Percentiles rank a stretch among this genome's conserved stretches.
Evolutionary conservation across 2,113 vertebrate genomes (phyloP).

Genomic region (Pontoporia blainvillei): DNA sequence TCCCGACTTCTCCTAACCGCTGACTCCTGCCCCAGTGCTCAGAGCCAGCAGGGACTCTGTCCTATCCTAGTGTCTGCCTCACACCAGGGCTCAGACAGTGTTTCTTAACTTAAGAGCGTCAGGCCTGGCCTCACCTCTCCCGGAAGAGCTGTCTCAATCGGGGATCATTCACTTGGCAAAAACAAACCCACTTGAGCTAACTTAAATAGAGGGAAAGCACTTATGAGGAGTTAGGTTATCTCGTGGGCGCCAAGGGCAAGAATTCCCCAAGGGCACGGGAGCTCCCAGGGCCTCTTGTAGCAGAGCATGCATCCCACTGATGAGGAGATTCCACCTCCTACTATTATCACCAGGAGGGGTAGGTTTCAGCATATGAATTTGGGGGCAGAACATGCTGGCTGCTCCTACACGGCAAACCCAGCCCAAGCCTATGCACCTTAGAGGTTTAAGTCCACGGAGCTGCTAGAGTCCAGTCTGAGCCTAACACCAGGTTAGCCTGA

Average conservation of each 20-base stretch:
- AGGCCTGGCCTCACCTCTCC: neutral
- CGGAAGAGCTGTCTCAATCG: neutral
- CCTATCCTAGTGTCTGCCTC: neutral
- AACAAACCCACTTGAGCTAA: neutral
- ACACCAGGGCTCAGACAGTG: neutral
- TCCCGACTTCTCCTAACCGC: rapidly evolving
- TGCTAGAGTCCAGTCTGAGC: neutral
- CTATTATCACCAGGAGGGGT: too few species aligned
- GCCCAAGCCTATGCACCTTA: rapidly evolving
- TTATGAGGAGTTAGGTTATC: neutral
- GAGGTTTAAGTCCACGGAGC: neutral
- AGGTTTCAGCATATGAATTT: neutral
- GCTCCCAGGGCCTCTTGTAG: neutral
- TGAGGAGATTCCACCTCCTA: neutral
- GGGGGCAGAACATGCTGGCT: neutral
- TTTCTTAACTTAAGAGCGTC: too few species aligned
- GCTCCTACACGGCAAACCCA: rapidly evolving
- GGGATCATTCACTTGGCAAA: neutral
- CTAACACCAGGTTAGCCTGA: neutral
- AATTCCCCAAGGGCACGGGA: neutral
- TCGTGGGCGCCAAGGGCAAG: neutral
- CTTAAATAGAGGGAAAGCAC: neutral
- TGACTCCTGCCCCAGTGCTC: neutral
- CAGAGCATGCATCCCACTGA: neutral
- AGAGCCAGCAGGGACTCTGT: neutral